Percentiles rank a stretch among this genome's conserved stretches.
phyloP scores from a whole-genome alignment of 2,888 invertebrate genomes.

The Dysmachus trigonus region DNA sequence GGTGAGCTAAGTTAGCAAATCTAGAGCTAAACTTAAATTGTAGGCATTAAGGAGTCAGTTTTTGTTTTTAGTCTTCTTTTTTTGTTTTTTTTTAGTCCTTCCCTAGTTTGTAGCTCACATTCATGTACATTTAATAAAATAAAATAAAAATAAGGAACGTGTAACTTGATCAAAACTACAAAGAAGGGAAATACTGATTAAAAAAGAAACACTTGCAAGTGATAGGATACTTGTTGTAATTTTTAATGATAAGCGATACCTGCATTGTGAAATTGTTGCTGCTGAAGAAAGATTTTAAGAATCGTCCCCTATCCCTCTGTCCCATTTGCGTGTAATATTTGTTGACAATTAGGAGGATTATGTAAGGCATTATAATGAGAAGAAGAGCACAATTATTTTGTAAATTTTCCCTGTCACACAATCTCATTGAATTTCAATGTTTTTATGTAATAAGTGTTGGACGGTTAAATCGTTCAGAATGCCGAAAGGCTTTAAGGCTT shows the following conservation, averaged over 20 bases:
- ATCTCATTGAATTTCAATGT: conserved; percentile 29
- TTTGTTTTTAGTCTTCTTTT: not conserved
- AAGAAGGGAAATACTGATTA: not conserved
- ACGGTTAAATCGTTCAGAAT: not conserved
- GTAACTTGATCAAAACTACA: not conserved
- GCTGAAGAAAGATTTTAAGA: not conserved
- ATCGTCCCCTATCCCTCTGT: not conserved
- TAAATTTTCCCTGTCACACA: conserved; percentile 34
- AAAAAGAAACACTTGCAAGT: not conserved
- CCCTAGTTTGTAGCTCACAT: not conserved
- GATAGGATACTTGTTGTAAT: conserved; percentile 29
- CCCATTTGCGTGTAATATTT: conserved; percentile 32
- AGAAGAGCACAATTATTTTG: conserved; percentile 42
- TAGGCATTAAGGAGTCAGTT: not conserved
- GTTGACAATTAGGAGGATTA: conserved; percentile 34
- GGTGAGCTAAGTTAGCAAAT: not conserved
- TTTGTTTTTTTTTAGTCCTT: not conserved
- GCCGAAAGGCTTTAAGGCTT: conserved; percentile 3
- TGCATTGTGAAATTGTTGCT: conserved; percentile 9
- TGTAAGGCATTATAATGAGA: conserved; percentile 29
- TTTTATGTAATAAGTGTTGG: conserved; percentile 31
- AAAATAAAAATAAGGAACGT: not conserved
- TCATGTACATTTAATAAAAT: not conserved
- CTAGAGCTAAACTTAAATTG: not conserved
- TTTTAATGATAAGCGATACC: not conserved